Evolutionary conservation across 2,888 invertebrate genomes (phyloP), one percentile per base, ranked within the genome.

Genomic region (Apoda limacodes): DNA sequence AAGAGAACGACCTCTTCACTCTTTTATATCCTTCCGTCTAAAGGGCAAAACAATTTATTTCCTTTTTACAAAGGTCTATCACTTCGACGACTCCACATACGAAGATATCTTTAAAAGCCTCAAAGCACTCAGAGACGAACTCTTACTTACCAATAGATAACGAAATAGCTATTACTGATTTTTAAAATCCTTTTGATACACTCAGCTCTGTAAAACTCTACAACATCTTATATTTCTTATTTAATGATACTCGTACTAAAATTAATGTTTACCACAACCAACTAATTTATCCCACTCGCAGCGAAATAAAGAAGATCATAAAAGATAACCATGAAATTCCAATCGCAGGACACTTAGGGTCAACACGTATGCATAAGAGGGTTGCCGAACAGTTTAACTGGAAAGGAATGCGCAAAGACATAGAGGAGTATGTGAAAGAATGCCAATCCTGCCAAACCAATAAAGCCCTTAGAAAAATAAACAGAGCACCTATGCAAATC

Each of bases 41-140:
- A 22, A 35, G 4, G 26, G 27, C 17, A 36, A 34, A 32, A 29
- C 12, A 4, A 30, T 25, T 12, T 25, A 34, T 22, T 32, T 41
- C 9, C 12, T 42, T 13, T 42, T 38, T 15, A 34, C 21, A n/a
- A 38, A 44, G 26, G 39, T 42, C 2, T 27, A 37, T 22, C 33
- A 33, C 10, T 30, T 37, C 5, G 30, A 33, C 11, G n/a, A n/a
- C n/a, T n/a, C n/a, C 12, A 25, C 37, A 6, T 39, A 36, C 22
- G n/a, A 12, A 3, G 34, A 38, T 10, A 28, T 35, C 7, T 36
- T 28, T 13, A 12, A 30, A 25, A 20, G 28, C 13, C 9, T 40
- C 2, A 32, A 25, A 13, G n/a, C 23, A 13, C n/a, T 25, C 19
- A 7, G 24, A n/a, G 22, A 33, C 25, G 3, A 32, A n/a, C n/a